phyloP scores from a whole-genome alignment of 2,797 vertebrate species.

The Pseudomugil tenellus region DNA sequence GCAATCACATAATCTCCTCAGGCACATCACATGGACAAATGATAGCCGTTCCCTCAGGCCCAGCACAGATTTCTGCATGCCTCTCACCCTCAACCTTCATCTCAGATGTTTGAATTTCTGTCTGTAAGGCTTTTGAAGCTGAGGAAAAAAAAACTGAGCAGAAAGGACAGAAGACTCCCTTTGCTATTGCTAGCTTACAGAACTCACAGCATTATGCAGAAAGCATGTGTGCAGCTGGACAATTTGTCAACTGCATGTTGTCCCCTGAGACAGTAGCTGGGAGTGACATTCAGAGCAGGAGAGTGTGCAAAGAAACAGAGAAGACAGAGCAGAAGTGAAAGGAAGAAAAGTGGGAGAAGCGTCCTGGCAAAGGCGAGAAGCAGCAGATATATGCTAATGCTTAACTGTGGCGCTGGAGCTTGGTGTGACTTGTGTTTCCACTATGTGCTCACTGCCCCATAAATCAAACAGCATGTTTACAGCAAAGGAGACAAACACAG shows the following conservation, averaged over 20 bases:
- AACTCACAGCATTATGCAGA: constrained; percentile 30
- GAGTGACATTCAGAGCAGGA: constrained; percentile 29
- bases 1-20: constrained; percentile 35
- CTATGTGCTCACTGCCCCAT: constrained; percentile 52
- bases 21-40: constrained; percentile 54
- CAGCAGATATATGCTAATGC: constrained; percentile 75
- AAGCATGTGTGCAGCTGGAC: constrained; percentile 30
- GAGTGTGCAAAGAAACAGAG: constrained; percentile 21
- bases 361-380: constrained; percentile 39
- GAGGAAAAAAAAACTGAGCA: constrained; percentile 24
- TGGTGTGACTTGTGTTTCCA: constrained; percentile 71
- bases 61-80: constrained; percentile 24
- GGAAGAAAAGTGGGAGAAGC: constrained; percentile 36
- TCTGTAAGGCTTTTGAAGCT: constrained; percentile 1
- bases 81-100: no score
- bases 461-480: constrained; percentile 74
- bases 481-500: constrained; percentile 28
- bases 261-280: constrained; percentile 39
- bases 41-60: constrained; percentile 29
- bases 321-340: constrained; percentile 22
- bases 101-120: no score
- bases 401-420: constrained; percentile 68
- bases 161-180: no score
- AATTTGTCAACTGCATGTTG: constrained; percentile 47
- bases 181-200: no score